These are phyloP conservation scores for Thryonomys swinderianus DNA, from an alignment of 2,113 vertebrate species.

Conservation along the genomic window DNA sequence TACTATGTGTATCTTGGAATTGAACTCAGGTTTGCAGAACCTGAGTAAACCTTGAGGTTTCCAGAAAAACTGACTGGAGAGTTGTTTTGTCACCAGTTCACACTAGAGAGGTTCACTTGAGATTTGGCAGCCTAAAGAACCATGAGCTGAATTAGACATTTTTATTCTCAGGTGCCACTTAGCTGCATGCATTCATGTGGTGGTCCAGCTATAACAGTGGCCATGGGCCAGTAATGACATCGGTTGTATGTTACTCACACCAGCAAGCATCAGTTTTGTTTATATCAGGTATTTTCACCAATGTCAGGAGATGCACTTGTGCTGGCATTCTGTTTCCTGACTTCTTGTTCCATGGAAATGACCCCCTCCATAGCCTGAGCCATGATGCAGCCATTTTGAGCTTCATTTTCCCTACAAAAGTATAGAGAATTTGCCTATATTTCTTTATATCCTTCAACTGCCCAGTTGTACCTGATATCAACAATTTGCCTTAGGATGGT, in stretches of 20 bases:
- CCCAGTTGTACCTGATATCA: neutral
- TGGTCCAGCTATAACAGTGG: neutral
- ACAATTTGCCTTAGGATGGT: neutral
- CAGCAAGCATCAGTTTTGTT: neutral
- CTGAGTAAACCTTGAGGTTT: neutral
- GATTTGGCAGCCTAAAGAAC: neutral
- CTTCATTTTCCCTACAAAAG: neutral
- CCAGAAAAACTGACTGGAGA: neutral
- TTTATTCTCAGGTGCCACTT: neutral
- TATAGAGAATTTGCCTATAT: neutral
- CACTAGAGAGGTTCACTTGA: neutral
- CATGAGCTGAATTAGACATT: neutral
- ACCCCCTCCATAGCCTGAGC: neutral
- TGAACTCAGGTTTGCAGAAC: too few relatives aligned
- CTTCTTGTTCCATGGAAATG: neutral
- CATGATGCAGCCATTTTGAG: neutral
- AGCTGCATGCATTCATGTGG: neutral
- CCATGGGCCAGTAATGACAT: neutral
- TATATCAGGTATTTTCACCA: neutral
- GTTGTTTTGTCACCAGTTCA: neutral
- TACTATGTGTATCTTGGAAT: neutral
- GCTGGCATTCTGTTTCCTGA: neutral
- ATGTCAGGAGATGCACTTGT: neutral
- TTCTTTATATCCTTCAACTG: neutral
- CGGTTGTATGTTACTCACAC: neutral